Conservation (phyloP, 2,888 invertebrate genomes). For the Drosophila prostipennis region DNA sequence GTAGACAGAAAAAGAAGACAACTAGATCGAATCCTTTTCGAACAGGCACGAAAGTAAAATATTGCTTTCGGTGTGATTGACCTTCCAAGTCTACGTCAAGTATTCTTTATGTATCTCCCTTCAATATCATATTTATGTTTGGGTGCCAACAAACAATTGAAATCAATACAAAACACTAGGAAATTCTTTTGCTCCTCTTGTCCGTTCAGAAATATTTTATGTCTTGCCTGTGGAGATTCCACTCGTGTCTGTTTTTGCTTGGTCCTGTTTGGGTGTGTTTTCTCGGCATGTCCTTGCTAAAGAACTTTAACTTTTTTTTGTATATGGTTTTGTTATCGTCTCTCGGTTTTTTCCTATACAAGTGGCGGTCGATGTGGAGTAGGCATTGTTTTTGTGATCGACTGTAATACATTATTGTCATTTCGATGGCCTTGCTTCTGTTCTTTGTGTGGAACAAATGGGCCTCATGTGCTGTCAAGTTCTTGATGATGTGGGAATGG, state of each 20-base stretch:
- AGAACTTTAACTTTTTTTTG: conserved; percentile 11
- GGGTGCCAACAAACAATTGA: conserved; percentile 13
- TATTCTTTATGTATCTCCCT: background rate
- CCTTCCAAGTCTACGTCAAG: background rate
- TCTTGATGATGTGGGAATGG: conserved; percentile 1
- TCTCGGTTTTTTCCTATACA: background rate
- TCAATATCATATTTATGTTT: conserved; percentile 9
- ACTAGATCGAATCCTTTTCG: no score
- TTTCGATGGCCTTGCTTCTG: conserved; percentile 3
- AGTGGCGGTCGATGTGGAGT: conserved; percentile 5
- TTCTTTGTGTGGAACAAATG: conserved; percentile 1
- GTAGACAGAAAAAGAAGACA: no score
- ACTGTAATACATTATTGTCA: conserved; percentile 12
- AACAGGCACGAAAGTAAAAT: no score
- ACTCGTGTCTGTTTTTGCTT: conserved; percentile 9
- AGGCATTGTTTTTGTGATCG: conserved; percentile 15
- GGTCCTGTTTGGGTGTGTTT: conserved; percentile 8
- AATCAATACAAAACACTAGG: conserved; percentile 14
- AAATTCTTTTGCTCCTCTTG: conserved; percentile 10
- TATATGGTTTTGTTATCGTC: conserved; percentile 8
- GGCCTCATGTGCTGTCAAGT: background rate
- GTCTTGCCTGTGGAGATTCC: conserved; percentile 12
- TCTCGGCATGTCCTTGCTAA: conserved; percentile 7
- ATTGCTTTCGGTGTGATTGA: conserved; percentile 4
- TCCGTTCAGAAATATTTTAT: conserved; percentile 12